Base-by-base conservation (phyloP, 37 sponge, comb jelly and placozoan genomes). In the Beroe ovata region DNA sequence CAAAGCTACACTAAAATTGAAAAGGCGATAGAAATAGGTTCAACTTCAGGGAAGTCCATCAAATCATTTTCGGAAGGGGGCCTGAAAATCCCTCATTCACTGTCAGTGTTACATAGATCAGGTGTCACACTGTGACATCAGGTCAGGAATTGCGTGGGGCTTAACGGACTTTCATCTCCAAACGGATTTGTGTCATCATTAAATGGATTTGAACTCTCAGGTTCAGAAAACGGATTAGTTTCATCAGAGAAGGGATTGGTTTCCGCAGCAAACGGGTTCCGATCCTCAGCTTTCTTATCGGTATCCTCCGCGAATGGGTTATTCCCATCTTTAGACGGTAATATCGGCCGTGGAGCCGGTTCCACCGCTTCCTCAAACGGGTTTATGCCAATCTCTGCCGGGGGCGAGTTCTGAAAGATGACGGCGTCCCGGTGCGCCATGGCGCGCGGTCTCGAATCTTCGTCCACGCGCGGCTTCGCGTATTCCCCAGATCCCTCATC, bases 381-480 rank as follows among this genome's bases (percentile, higher is more conserved):
- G 63, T 26, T 62, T n/a, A 62, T 38, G 1, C 36, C 38, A 33
- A 42, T 36, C 25, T 39, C 36, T 11, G 84, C 35, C 6, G 71
- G 84, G n/a, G 84, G 84, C 6, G 84, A 77, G 54, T 77, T 77
- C 18, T 77, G 54, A 41, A 77, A 77, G 26, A 77, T 54, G 4
- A 77, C 28, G 22, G 84, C 54, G 16, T 77, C 84, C 28, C 84
- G 35, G 63, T 14, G 54, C 1, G 69, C 69, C 8, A 6, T 1
- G 36, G 69, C 14, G 25, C 69, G 25, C 2, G 69, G 32, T 1
- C 69, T 26, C 16, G 35, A 34, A 4, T 25, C 63, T 6, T 3
- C 63, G 3, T 4, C 26, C 3, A 3, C 4, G 8, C 23, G 3
- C 20, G 8, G 20, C 21, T 4, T 16, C 3, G 21, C 6, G 26